Evolutionary conservation across 2,113 vertebrate species (phyloP).

Genomic region (Toxotes jaculatrix): DNA sequence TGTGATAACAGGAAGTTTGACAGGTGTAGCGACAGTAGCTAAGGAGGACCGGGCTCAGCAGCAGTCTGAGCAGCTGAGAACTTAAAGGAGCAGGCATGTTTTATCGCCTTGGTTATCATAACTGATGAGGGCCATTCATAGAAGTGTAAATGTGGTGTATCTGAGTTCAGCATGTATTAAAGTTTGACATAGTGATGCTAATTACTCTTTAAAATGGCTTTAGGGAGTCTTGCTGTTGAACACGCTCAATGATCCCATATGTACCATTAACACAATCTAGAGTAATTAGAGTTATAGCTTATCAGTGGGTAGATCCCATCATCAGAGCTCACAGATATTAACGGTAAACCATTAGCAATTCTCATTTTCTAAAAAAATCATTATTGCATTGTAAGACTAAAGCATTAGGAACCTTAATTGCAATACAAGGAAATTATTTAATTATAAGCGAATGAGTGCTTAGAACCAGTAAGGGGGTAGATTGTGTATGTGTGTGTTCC

Average conservation of each 20-base stretch:
- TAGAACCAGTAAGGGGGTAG: background rate
- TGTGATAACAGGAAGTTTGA: background rate
- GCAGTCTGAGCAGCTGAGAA: background rate
- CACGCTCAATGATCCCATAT: conserved; percentile 46
- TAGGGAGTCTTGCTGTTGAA: conserved; percentile 41
- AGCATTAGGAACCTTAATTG: conserved; percentile 2
- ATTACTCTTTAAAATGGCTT: conserved; percentile 48
- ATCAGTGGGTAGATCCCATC: conserved; percentile 20
- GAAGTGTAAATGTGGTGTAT: conserved; percentile 21
- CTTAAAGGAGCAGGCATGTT: background rate
- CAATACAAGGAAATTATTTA: conserved; percentile 13
- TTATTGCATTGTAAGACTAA: conserved; percentile 35
- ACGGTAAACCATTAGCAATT: conserved; percentile 22
- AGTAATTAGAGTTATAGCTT: conserved; percentile 50
- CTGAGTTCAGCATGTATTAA: conserved; percentile 21
- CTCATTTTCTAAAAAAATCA: conserved; percentile 29
- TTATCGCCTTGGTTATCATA: background rate
- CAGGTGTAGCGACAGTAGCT: background rate
- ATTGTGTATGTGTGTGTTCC: background rate
- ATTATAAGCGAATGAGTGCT: conserved; percentile 28
- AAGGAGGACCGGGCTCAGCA: background rate
- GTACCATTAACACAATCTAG: conserved; percentile 43
- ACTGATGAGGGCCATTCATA: conserved; percentile 7
- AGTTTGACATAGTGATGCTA: conserved; percentile 33
- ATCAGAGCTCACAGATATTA: conserved; percentile 7